These are phyloP conservation scores for Sisyra nigra DNA, from an alignment of 2,888 invertebrate species.

Conservation along the genomic window DNA sequence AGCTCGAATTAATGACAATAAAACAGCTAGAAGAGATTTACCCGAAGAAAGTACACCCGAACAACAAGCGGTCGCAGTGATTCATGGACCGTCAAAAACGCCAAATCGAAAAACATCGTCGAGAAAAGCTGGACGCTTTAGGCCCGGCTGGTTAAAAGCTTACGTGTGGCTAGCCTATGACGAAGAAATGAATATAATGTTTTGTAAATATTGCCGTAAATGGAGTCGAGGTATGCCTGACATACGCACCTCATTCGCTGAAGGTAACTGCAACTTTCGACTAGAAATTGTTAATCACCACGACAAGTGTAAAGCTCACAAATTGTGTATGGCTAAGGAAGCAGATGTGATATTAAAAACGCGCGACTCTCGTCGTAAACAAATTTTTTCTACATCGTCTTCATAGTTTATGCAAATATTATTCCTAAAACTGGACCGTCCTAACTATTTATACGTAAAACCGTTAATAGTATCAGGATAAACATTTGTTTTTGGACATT, in stretches of 20 bases:
- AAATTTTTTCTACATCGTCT: not conserved
- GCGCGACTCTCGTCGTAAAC: not conserved
- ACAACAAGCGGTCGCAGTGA: slow-evolving; percentile 6
- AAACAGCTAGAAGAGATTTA: not conserved
- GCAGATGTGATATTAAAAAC: slow-evolving; percentile 16
- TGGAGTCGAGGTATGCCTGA: slow-evolving; percentile 55
- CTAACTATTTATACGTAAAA: too few species aligned
- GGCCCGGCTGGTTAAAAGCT: slow-evolving; percentile 47
- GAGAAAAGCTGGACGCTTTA: slow-evolving; percentile 48
- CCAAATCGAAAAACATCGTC: slow-evolving; percentile 15
- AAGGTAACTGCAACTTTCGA: slow-evolving; percentile 59
- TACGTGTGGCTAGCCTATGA: slow-evolving; percentile 63
- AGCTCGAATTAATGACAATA: too few species aligned
- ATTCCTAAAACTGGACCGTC: too few species aligned
- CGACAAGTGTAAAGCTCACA: slow-evolving; percentile 62
- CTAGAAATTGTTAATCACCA: slow-evolving; percentile 66
- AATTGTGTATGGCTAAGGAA: slow-evolving; percentile 41
- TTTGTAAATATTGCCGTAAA: slow-evolving; percentile 53
- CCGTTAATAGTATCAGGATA: too few species aligned
- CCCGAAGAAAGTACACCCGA: slow-evolving; percentile 5
- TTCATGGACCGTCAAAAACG: not conserved
- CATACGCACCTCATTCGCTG: slow-evolving; percentile 63
- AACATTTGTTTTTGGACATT: too few species aligned
- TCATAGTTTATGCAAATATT: too few species aligned
- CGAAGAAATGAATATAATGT: slow-evolving; percentile 49